Percentiles rank a stretch among this genome's conserved stretches.
Evolutionary conservation across 1,140 invertebrate genomes (phyloP).

Genomic region (Pteromalus puparum): DNA sequence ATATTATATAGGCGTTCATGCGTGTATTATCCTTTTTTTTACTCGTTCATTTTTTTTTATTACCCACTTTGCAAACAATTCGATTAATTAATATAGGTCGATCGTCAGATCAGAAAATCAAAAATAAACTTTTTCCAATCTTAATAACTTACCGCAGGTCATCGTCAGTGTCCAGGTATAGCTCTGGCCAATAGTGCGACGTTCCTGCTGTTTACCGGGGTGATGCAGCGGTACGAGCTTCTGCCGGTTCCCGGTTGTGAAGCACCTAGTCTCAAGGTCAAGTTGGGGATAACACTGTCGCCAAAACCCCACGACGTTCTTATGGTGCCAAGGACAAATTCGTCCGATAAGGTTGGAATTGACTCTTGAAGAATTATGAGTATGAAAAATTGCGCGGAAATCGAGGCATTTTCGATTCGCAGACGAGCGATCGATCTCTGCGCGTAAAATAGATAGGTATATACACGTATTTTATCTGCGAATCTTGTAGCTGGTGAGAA

Average conservation of each 20-base stretch:
- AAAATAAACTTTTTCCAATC: not conserved
- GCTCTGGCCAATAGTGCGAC: slow-evolving; percentile 82
- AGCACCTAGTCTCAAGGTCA: slow-evolving; percentile 58
- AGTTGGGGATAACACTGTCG: slow-evolving; percentile 63
- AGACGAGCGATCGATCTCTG: not conserved
- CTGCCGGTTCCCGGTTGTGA: slow-evolving; percentile 65
- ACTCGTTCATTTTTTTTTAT: too few relatives aligned
- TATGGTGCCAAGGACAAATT: slow-evolving; percentile 54
- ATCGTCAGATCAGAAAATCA: not conserved
- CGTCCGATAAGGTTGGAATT: not conserved
- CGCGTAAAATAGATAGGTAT: too few relatives aligned
- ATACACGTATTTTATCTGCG: too few relatives aligned
- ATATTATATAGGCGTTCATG: too few relatives aligned
- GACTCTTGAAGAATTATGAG: not conserved
- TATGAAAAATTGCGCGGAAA: not conserved
- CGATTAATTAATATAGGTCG: too few relatives aligned
- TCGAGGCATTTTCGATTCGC: not conserved
- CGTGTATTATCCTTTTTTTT: too few relatives aligned
- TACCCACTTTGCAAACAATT: too few relatives aligned
- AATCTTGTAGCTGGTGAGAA: too few relatives aligned
- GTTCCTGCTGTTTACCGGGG: slow-evolving; percentile 83
- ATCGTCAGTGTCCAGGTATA: slow-evolving; percentile 86
- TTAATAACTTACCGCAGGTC: slow-evolving; percentile 75
- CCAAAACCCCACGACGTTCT: slow-evolving; percentile 68
- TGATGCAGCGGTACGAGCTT: slow-evolving; percentile 78